Conservation (phyloP, 1,140 invertebrate species). For the Cheumatopsyche charites region DNA sequence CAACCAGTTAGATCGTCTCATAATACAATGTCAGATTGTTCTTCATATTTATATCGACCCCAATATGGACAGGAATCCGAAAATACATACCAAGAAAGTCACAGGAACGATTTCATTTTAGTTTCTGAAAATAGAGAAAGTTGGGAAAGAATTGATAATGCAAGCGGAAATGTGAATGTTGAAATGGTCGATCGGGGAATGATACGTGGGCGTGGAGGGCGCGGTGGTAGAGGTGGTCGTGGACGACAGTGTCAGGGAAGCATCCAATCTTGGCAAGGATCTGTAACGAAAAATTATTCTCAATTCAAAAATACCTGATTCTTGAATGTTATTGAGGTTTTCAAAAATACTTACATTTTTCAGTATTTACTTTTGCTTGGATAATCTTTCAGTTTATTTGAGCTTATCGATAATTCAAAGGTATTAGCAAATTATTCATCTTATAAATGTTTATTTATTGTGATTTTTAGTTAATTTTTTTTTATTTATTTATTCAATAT, state of each 20-base stretch:
- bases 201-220: constrained; percentile 11
- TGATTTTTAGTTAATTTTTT: too few relatives aligned
- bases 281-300: constrained; percentile 1
- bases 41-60: constrained; percentile 8
- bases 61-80: constrained; percentile 20
- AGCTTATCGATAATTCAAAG: not conserved
- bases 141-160: constrained; percentile 7
- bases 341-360: not conserved
- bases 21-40: constrained; percentile 23
- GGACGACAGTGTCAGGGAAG: constrained; percentile 17
- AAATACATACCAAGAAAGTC: constrained; percentile 11
- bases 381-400: not conserved
- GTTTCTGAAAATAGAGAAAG: constrained; percentile 11
- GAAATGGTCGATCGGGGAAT: not conserved
- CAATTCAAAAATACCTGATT: constrained; percentile 21
- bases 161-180: not conserved
- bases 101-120: constrained; percentile 21
- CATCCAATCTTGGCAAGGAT: constrained; percentile 19
- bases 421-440: not conserved
- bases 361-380: too few relatives aligned
- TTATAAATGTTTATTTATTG: too few relatives aligned
- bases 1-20: constrained; percentile 25
- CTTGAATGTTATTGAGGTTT: not conserved
- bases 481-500: too few relatives aligned
- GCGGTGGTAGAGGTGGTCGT: not conserved